Percentiles rank a stretch among this genome's conserved stretches.
These are phyloP conservation scores for Typhlichthys subterraneus DNA, from an alignment of 2,797 vertebrate species.

Conservation along the genomic window DNA sequence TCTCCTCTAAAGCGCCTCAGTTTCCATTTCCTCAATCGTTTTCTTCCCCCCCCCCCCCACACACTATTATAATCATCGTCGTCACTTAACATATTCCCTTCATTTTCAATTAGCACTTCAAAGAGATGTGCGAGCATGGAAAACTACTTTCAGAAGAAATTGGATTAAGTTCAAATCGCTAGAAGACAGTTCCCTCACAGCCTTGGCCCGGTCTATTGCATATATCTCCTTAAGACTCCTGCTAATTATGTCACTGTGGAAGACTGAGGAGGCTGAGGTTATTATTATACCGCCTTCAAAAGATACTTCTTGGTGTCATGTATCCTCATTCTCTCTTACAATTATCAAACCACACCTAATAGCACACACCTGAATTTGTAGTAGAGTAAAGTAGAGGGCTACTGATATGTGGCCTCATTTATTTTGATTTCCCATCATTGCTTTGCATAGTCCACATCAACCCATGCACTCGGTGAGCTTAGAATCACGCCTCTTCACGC, in stretches of 20 bases:
- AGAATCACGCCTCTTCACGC: no score
- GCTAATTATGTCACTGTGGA: conserved; percentile 45
- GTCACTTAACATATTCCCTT: conserved; percentile 40
- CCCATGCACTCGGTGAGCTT: no score
- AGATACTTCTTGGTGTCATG: no score
- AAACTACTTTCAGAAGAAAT: conserved; percentile 60
- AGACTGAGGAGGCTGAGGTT: background rate
- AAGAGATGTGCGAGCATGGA: conserved; percentile 51
- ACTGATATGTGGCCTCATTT: no score
- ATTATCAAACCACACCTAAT: no score
- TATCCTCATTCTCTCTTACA: no score
- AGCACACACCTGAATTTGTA: no score
- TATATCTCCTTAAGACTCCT: conserved; percentile 49
- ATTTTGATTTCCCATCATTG: no score
- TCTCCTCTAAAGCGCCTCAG: conserved; percentile 17
- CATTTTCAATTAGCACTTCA: conserved; percentile 69
- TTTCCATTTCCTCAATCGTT: conserved; percentile 27
- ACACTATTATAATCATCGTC: conserved; percentile 41
- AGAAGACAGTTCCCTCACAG: conserved; percentile 55
- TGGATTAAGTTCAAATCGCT: conserved; percentile 72
- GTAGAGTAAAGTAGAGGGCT: no score
- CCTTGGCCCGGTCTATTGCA: conserved; percentile 48
- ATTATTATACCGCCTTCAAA: no score
- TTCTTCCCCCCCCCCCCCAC: conserved; percentile 23
- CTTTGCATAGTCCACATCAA: no score